Evolutionary conservation across 2,797 vertebrate genomes (phyloP), one percentile per base, ranked within the genome.

Genomic region (Knipowitschia caucasica): DNA sequence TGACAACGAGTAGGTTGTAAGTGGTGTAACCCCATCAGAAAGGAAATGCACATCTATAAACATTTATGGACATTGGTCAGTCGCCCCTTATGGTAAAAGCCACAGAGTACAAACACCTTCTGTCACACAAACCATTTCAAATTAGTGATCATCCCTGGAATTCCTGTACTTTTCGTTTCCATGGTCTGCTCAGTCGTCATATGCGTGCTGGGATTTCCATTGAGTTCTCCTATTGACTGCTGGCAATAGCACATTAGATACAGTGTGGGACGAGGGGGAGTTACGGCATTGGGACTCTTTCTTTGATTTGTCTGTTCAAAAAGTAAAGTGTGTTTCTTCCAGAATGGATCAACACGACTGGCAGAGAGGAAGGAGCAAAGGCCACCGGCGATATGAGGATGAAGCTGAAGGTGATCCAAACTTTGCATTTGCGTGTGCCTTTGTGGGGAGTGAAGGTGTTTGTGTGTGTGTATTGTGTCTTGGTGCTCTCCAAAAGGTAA

Each of bases 331-430:
- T 17, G 1, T 64, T 7, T 46, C 12, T 59, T 53, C 17, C 67
- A 82, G 80, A 67, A 88, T 88, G 86, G 84, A 85, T 18, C 78
- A 80, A 24, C 61, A 77, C 6, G 79, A 86, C 26, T 79, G 70
- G 79, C 79, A 81, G 65, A 60, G 60, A 15, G 77, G 77, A 27
- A 77, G 68, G 27, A 80, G 59, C 9, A 56, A 73, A 67, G 71
- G 74, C 40, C 81, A 83, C 68, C 43, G 66, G 5, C 67, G 53
- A 64, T 62, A 75, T 31, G 75, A 86, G 0, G 80, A 84, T 0
- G 80, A 79, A 2, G 82, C 82, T 0, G 82, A 80, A 78, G 64
- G n/a, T n/a, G 36, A 39, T 11, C 15, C 7, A 1, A 9, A 18
- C 20, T 21, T 20, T 18, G 3, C 31, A 8, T 29, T 17, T 47